These are phyloP conservation scores for Centropus bengalensis DNA, from an alignment of 2,113 vertebrate genomes.

Conservation along the genomic window DNA sequence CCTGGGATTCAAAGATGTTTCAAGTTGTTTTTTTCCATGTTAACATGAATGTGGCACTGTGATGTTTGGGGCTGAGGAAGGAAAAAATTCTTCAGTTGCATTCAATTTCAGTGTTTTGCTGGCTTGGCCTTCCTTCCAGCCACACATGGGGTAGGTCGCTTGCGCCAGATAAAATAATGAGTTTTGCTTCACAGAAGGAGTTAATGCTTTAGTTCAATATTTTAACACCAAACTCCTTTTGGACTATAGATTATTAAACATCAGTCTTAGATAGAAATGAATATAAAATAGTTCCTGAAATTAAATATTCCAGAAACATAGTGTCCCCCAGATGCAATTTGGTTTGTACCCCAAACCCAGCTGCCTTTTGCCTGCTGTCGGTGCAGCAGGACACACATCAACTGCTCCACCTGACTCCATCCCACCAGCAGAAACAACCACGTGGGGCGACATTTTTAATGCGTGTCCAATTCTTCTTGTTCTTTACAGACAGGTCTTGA, in stretches of 20 bases:
- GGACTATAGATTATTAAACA: neutral
- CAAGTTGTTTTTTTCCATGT: neutral
- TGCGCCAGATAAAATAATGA: neutral
- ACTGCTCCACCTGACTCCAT: neutral
- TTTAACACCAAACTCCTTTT: neutral
- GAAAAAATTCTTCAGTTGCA: neutral
- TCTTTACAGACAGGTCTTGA: neutral
- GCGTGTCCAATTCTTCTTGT: neutral
- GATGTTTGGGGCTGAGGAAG: neutral
- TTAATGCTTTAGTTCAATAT: neutral
- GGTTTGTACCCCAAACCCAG: neutral
- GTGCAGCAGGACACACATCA: neutral
- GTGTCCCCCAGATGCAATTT: neutral
- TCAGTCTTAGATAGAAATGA: neutral
- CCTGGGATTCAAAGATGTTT: neutral
- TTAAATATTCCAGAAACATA: neutral
- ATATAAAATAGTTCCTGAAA: neutral
- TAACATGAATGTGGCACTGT: neutral
- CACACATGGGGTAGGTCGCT: neutral
- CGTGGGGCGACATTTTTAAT: neutral
- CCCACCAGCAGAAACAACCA: neutral
- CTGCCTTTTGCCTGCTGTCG: neutral
- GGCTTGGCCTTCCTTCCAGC: neutral
- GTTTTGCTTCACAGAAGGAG: neutral
- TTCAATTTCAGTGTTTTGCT: neutral